Conservation (phyloP, 2,113 vertebrate species). For the Hydrolagus affinis region DNA sequence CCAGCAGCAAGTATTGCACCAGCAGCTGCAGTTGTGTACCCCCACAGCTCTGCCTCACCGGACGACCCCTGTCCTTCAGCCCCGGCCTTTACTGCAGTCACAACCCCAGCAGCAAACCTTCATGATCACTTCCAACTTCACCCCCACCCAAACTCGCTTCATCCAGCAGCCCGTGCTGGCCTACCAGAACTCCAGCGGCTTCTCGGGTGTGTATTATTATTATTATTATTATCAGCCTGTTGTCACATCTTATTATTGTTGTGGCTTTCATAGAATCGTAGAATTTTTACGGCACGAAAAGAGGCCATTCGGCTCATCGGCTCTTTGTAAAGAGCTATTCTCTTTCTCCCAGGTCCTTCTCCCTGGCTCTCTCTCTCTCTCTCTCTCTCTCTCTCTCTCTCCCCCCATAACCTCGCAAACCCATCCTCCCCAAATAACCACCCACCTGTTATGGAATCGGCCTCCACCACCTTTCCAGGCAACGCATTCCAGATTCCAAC, state of each 20-base stretch:
- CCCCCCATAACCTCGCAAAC: no score
- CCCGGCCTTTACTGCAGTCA: slow-evolving; percentile 42
- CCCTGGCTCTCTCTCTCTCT: background rate
- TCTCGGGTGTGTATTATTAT: background rate
- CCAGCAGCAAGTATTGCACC: slow-evolving; percentile 44
- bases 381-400: background rate
- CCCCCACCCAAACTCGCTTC: slow-evolving; percentile 69
- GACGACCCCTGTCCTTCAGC: slow-evolving; percentile 32
- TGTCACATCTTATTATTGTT: no score
- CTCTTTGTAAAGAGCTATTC: background rate
- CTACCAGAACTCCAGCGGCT: slow-evolving; percentile 66
- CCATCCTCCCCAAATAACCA: no score
- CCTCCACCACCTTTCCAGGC: no score
- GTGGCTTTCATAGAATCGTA: no score
- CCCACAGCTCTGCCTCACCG: slow-evolving; percentile 27
- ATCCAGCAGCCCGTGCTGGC: slow-evolving; percentile 81
- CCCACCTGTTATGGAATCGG: no score
- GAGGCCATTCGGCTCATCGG: background rate
- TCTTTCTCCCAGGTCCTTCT: background rate
- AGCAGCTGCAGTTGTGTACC: slow-evolving; percentile 47
- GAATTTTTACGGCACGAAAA: background rate
- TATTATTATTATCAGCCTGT: no score
- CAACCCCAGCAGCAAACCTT: slow-evolving; percentile 71
- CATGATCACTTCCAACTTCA: slow-evolving; percentile 75
- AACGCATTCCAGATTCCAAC: no score